Evolutionary conservation across 2,888 invertebrate species (phyloP), one percentile per base, ranked within the genome.

Genomic region (Polydrusus cervinus): DNA sequence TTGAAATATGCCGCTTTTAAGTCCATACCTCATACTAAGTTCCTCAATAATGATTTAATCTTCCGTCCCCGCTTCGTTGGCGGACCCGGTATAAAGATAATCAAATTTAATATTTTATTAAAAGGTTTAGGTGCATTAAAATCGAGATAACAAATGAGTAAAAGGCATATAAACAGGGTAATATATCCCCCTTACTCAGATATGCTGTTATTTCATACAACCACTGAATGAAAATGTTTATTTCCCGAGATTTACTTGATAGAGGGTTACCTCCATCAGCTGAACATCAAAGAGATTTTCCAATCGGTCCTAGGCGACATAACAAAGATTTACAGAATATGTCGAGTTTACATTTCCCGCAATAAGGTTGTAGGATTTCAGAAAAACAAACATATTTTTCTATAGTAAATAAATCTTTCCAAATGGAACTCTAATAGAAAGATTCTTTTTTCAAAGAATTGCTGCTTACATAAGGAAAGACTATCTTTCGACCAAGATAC

Each of bases 381-480:
- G 80, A 81, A 85, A 85, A 85, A 85, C 84, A 86, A 86, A 86
- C 84, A 86, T 79, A 78, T 80, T 80, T 80, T 78, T 74, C 80
- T 69, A 80, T 77, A 78, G 83, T 80, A 84, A 83, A 84, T 83
- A 84, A 77, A 80, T 80, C 75, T 80, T 71, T 78, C 72, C 72
- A 66, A 73, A 78, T 75, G 78, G 77, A 78, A 74, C 67, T 57
- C 34, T 65, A 70, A 77, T 77, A 74, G 68, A 74, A 76, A 72
- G 53, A 69, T 76, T 75, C 75, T 60, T 75, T 70, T 69, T 69
- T 61, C 45, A 18, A 43, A 18, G 57, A 65, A 71, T 51, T 20
- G 30, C 45, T 68, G 68, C 43, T 68, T 62, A 65, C 65, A 65
- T 65, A 71, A 71, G 55, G 53, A 68, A 71, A 71, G 53, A 68